These are phyloP conservation scores for Seira ritae DNA, from an alignment of 2,888 invertebrate species.

Conservation along the genomic window DNA sequence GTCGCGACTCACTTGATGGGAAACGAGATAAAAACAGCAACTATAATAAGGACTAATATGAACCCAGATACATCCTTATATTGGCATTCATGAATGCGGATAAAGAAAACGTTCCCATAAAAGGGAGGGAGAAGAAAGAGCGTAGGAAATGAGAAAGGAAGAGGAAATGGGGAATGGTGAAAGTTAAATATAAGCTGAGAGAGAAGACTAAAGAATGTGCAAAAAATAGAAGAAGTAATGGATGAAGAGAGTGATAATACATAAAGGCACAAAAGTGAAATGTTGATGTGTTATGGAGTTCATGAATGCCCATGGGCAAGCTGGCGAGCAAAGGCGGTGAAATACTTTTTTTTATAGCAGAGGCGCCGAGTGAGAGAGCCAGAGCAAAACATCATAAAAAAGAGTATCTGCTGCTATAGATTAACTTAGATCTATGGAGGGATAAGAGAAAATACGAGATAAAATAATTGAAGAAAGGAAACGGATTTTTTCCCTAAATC, in stretches of 20 bases:
- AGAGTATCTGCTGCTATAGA: background rate
- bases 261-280: background rate
- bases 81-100: constrained; percentile 20
- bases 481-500: constrained; percentile 4
- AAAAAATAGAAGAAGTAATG: constrained; percentile 29
- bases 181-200: constrained; percentile 43
- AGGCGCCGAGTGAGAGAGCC: background rate
- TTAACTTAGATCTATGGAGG: constrained; percentile 17
- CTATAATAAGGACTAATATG: constrained; percentile 15
- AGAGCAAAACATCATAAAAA: background rate
- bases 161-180: constrained; percentile 54
- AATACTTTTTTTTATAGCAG: constrained; percentile 2
- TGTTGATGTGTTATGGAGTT: constrained; percentile 18
- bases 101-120: constrained; percentile 24
- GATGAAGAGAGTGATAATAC: constrained; percentile 31
- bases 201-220: constrained; percentile 12
- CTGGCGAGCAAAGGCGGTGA: background rate
- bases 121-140: constrained; percentile 32
- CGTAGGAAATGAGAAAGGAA: constrained; percentile 45
- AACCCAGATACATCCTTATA: background rate
- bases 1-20: constrained; percentile 19
- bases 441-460: background rate
- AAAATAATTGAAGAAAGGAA: background rate
- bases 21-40: constrained; percentile 32
- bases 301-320: constrained; percentile 27